Evolutionary conservation across 2,797 vertebrate species (phyloP), one percentile per base, ranked within the genome.

Genomic region (Anguilla marmorata): DNA sequence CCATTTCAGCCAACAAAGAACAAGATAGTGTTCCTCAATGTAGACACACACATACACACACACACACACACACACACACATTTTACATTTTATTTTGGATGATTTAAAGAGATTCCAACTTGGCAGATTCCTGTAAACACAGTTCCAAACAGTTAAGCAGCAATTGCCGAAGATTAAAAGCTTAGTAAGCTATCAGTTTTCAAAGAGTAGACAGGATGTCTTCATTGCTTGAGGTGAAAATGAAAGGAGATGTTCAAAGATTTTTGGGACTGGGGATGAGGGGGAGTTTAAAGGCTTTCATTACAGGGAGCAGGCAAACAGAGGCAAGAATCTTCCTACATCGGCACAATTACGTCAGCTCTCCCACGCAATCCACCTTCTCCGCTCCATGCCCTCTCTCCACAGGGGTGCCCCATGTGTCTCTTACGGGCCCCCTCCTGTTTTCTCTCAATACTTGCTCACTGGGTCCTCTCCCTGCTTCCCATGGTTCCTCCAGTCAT

Each of bases 101-200:
- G 63, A 27, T 74, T 86, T 63, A 85, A 56, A 74, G 11, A 11
- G 45, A 88, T 90, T 86, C 86, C 76, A 37, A 60, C 84, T 90
- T 92, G 90, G 87, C 90, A 87, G 66, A 27, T 58, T 88, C 52
- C 88, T 87, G 66, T 84, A 56, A 84, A 87, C 86, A 76, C 87
- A 87, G 84, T 89, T 85, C 48, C 48, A 72, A 69, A 21, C 69
- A 88, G 88, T 80, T 84, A 89, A 66, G 88, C 86, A 45, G 90
- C 89, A 87, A 89, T 84, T 63, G 72, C 74, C 24, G 2, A 50
- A 87, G 90, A 92, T 90, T 90, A 90, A 91, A 87, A 87, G 85
- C 8, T 83, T 86, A 88, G 90, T 88, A 90, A 89, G 87, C 85
- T 86, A 92, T 92, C 84, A 3, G 74, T 85, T 93, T 88, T 91